These are phyloP conservation scores for Agrenia bidenticulata DNA, from an alignment of 2,888 invertebrate species.

Conservation along the genomic window DNA sequence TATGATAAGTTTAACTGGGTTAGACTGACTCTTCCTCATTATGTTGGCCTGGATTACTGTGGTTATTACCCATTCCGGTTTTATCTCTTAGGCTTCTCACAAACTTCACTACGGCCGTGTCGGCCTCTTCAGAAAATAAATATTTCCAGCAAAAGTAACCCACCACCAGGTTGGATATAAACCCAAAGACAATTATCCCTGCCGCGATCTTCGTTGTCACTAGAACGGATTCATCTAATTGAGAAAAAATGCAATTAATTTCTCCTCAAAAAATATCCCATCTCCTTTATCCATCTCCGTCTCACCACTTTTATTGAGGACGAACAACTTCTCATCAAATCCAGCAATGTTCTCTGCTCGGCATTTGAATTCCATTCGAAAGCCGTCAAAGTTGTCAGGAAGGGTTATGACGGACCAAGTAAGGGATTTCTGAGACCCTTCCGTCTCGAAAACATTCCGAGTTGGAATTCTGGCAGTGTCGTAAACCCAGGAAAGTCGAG, in stretches of 20 bases:
- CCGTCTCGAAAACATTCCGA: background rate
- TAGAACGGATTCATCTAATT: slow-evolving; percentile 15
- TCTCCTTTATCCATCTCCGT: background rate
- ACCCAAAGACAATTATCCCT: slow-evolving; percentile 13
- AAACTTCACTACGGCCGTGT: slow-evolving; percentile 1
- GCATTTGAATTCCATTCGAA: slow-evolving; percentile 9
- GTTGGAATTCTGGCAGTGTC: background rate
- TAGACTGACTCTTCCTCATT: too few species aligned
- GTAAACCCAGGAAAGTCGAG: slow-evolving; percentile 18
- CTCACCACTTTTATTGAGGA: slow-evolving; percentile 14
- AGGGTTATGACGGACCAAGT: slow-evolving; percentile 18
- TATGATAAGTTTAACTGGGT: too few species aligned
- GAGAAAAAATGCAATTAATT: background rate
- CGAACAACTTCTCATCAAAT: slow-evolving; percentile 18
- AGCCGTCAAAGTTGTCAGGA: background rate
- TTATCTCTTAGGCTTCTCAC: background rate
- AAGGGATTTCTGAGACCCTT: slow-evolving; percentile 1
- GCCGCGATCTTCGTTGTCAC: slow-evolving; percentile 18
- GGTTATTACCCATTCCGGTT: too few species aligned
- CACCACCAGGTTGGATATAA: slow-evolving; percentile 18
- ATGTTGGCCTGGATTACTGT: too few species aligned
- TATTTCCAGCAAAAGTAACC: slow-evolving; percentile 20
- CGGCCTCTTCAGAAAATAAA: slow-evolving; percentile 12
- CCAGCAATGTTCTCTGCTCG: slow-evolving; percentile 18
- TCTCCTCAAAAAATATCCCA: too few species aligned